A percentile compares a stretch with the other conserved stretches of the same genome.
Evolutionary conservation across 2,113 vertebrate species (phyloP).

Genomic region (Glaucidium brasilianum): DNA sequence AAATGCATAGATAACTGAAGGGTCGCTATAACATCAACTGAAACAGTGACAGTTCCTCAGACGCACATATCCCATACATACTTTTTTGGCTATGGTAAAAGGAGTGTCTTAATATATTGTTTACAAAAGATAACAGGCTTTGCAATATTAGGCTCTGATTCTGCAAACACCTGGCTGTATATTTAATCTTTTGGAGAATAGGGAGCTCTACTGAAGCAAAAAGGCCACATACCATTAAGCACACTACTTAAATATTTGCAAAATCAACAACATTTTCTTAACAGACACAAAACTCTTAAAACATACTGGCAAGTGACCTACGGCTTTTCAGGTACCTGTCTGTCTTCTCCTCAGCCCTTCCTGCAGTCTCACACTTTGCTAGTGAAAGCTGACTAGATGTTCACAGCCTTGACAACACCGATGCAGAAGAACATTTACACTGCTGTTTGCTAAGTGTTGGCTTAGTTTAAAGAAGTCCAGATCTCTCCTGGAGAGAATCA

Average conservation of each 20-base stretch:
- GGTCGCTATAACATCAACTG: constrained; percentile 55
- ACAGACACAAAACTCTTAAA: constrained; percentile 61
- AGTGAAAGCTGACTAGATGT: constrained; percentile 17
- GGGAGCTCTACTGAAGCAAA: not conserved
- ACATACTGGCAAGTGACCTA: constrained; percentile 20
- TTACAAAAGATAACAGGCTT: constrained; percentile 39
- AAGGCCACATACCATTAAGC: not conserved
- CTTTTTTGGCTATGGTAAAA: constrained; percentile 84
- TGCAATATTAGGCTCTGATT: constrained; percentile 39
- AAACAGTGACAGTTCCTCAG: constrained; percentile 62
- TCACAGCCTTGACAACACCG: not conserved
- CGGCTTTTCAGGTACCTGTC: constrained; percentile 21
- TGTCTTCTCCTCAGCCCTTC: constrained; percentile 8
- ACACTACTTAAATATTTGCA: not conserved
- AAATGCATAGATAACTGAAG: constrained; percentile 95
- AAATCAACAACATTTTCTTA: not conserved
- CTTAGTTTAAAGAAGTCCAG: not conserved
- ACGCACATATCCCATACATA: constrained; percentile 64
- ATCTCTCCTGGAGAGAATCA: not conserved
- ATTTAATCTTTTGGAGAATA: not conserved
- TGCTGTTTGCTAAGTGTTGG: not conserved
- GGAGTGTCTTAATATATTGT: constrained; percentile 61
- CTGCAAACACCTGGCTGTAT: not conserved
- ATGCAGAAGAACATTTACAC: not conserved
- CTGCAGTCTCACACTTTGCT: not conserved